Base-by-base conservation (phyloP, 2,113 vertebrate species). In the Oreochromis aureus region DNA sequence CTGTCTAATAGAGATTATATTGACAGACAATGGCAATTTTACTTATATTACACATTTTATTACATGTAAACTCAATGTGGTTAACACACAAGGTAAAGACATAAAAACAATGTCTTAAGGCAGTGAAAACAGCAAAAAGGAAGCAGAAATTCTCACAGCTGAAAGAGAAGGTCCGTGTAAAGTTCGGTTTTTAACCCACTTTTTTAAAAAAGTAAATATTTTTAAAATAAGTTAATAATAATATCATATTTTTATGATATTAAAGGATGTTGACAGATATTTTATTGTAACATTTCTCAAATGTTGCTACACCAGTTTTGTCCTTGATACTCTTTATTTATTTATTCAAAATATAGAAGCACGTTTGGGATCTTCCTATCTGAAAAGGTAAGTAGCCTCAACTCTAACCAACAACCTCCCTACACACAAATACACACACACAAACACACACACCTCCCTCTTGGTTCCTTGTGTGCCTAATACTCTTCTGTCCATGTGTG, bases 321-420 rank as follows among this genome's bases (percentile, higher is more conserved):
- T 48, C 24, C 24, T 76, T 76, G 44, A 19, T 76, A 30, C 44
- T 12, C 9, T 51, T 7, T 76, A 8, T 81, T 63, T 84, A 3
- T 81, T 22, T 73, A 48, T 87, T 22, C 34, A 2, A n/a, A 46
- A n/a, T 22, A 30, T 59, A 96, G 96, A 86, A 94, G 93, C 61
- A 89, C 85, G 56, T 88, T 96, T 22, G 96, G 95, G 30, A 71
- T 61, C 18, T 73, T 90, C 27, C 89, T 96, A 8, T 95, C 95
- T 63, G 81, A 95, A 83, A 95, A 94, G 94, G 95, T 96, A 94
- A 73, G 11, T 39, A 6, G 5, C 32, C 18, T 9, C 15, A 6
- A 10, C 11, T 51, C 41, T 51, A 36, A 22, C 32, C 13, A 80
- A 6, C 18, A 61, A 9, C 10, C 24, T 27, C 12, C n/a, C 6